Conservation (phyloP, 2,888 invertebrate species). For the Cordilura impudica region DNA sequence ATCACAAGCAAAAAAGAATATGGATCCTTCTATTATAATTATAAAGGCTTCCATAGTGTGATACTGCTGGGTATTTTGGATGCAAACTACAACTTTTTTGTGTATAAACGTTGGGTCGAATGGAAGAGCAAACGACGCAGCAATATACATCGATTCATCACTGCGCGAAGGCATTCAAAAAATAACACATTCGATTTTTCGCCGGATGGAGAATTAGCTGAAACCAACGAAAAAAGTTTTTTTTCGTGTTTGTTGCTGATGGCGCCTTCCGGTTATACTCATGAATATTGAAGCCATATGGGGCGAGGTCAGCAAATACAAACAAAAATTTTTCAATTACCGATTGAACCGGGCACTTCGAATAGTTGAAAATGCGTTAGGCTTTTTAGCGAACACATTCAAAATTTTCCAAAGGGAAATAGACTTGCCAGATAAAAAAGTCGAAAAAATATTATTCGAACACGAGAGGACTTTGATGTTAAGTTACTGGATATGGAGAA, state of each 20-base stretch:
- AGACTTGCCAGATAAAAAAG: conserved; percentile 19
- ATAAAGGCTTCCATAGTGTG: neutral
- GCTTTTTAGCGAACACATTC: conserved; percentile 8
- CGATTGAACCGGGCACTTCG: neutral
- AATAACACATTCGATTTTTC: neutral
- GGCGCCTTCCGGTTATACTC: neutral
- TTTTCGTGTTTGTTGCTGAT: conserved; percentile 1
- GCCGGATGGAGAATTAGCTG: neutral
- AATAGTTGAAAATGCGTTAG: conserved; percentile 11
- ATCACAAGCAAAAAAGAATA: neutral
- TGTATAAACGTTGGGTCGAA: too few species aligned
- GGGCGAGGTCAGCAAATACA: too few species aligned
- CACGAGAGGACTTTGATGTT: too few species aligned
- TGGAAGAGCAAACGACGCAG: neutral
- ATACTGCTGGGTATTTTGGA: neutral
- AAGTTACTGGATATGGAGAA: too few species aligned
- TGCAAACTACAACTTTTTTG: conserved; percentile 14
- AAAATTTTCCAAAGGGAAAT: conserved; percentile 33
- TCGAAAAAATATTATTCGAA: too few species aligned
- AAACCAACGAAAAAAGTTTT: neutral
- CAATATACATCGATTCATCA: neutral
- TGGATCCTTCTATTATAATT: neutral
- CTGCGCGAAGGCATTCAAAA: neutral
- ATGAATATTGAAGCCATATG: neutral
- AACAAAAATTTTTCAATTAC: too few species aligned